Base-by-base conservation (phyloP, 2,113 vertebrate genomes). In the Psammodynastes pulverulentus region DNA sequence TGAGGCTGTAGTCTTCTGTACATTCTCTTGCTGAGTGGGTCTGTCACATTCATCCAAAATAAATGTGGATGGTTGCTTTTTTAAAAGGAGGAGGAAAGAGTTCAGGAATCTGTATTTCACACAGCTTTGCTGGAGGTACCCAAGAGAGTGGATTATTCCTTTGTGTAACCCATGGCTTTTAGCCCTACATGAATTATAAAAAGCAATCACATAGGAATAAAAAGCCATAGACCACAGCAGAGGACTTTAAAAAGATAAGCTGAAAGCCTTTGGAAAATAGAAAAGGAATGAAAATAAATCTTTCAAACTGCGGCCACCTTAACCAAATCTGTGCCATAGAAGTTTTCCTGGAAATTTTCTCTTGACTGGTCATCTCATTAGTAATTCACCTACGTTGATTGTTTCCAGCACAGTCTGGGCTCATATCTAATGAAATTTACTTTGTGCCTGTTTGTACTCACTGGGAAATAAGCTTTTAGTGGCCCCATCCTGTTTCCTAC, bases 161-260 rank as follows among this genome's bases (percentile, higher is more conserved):
- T 98, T 98, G 98, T 97, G 99, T 98, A 99, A 97, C 98, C 98
- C 98, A 99, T 99, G 99, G 99, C 99, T 99, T 99, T 98, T 98
- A 98, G 98, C 99, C 99, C 99, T 99, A 99, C 98, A 98, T 99
- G 99, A 99, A 97, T 98, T 98, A 93, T 95, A 97, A 97, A 97
- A 98, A 97, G 98, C 97, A 98, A 99, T 99, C 99, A 99, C 99
- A 99, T 99, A 99, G 99, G 99, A 99, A 99, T 99, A 99, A 99
- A 99, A 99, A 99, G 99, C 99, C 99, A 99, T 99, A 99, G 97
- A 97, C 98, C 99, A 98, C 98, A 98, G 98, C 98, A 98, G 98
- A 97, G 98, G 98, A 97, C 96, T 94, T 90, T 95, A 91, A 94
- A 96, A 95, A 95, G 97, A 94, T 88, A 94, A 96, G 84, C 88